Base-by-base conservation (phyloP, 2,113 vertebrate genomes). In the Tupaia tana region DNA sequence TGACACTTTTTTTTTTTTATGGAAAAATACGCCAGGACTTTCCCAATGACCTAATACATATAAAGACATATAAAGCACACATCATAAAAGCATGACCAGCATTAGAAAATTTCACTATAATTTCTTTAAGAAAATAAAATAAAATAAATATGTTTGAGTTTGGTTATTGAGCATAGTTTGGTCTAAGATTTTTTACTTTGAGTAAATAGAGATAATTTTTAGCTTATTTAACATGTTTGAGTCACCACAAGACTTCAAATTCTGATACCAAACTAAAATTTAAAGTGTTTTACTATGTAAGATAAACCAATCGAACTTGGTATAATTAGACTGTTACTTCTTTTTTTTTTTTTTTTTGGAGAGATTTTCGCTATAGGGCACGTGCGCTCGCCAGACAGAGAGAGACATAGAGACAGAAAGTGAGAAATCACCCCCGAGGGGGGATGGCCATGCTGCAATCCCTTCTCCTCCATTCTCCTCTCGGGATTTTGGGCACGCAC, bases 81-180 rank as follows among this genome's bases (percentile, higher is more conserved):
- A 27, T 80, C 58, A 29, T 34, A 29, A 34, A 90, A 63, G 56
- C 73, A 80, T 77, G 24, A 43, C 3, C 15, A 85, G 9, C 29
- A 78, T 13, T 24, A 34, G 29, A 54, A 85, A 70, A 12, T 78
- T 56, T 78, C 69, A 89, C 74, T 59, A 75, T 52, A 27, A 9
- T 63, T 70, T 90, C 34, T 83, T 91, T 61, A 64, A 64, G 22
- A 78, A 89, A 94, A 25, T 15, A 78, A 94, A 74, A 34, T 61
- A 78, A 69, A 63, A 34, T 85, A 18, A 85, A 79, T 84, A 61
- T 67, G 25, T 31, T 29, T 90, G 80, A 5, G 64, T 78, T 93
- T 78, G 11, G 9, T 54, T 31, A 78, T 54, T 70, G 63, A 84
- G 16, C 27, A 77, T 11, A 63, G 61, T 94, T 90, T 84, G 12